Evolutionary conservation across 2,113 vertebrate genomes (phyloP).

Genomic region (Hemiscyllium ocellatum): DNA sequence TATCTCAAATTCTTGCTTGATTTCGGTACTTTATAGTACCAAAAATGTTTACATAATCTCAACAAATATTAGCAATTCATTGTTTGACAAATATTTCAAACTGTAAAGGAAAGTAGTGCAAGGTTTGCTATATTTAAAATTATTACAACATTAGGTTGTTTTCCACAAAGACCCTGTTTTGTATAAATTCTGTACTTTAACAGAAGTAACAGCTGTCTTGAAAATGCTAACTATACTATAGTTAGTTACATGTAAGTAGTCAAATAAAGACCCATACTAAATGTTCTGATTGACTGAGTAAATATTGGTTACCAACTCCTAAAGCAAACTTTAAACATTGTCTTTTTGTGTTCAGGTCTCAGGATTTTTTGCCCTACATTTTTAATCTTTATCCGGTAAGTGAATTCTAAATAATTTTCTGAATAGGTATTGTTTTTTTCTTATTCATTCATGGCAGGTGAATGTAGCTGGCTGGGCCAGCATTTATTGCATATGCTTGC

Average conservation of each 20-base stretch:
- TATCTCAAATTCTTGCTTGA: neutral
- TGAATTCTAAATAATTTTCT: constrained; percentile 43
- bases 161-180: neutral
- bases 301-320: neutral
- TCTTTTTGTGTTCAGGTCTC: constrained; percentile 63
- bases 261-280: neutral
- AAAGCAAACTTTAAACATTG: neutral
- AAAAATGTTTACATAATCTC: too few species aligned
- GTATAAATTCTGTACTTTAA: neutral
- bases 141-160: neutral
- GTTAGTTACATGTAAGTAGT: neutral
- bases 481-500: too few species aligned
- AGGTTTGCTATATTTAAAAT: neutral
- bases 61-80: neutral
- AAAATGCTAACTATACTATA: neutral
- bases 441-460: too few species aligned
- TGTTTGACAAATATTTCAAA: neutral
- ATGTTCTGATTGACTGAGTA: neutral
- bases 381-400: constrained; percentile 80
- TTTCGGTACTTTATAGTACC: neutral
- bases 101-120: neutral
- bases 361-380: constrained; percentile 74
- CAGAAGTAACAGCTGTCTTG: neutral
- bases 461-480: too few species aligned
- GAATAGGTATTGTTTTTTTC: neutral